These are phyloP conservation scores for Spilarctia lutea DNA, from an alignment of 2,888 invertebrate species.

Conservation along the genomic window DNA sequence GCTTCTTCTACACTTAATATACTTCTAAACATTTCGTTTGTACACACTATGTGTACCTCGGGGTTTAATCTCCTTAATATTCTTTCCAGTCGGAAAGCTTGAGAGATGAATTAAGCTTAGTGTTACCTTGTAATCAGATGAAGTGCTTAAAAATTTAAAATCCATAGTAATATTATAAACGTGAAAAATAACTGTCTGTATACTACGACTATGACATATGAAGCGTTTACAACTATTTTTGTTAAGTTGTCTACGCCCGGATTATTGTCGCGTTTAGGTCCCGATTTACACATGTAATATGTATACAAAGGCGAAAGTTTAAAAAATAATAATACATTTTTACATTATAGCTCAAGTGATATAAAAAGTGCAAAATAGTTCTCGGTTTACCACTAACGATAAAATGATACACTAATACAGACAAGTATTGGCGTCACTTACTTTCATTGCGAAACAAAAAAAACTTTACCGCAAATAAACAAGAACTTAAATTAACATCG, in stretches of 20 bases:
- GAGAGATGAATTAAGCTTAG: too few species aligned
- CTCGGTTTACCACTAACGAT: not conserved
- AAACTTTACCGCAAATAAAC: not conserved
- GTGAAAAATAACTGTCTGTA: too few species aligned
- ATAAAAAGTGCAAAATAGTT: not conserved
- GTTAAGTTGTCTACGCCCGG: not conserved
- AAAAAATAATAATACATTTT: not conserved
- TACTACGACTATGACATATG: too few species aligned
- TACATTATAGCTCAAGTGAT: not conserved
- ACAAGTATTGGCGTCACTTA: not conserved
- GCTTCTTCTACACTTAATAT: too few species aligned
- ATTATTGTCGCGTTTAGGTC: not conserved
- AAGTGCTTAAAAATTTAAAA: not conserved
- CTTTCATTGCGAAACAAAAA: not conserved
- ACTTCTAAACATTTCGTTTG: too few species aligned
- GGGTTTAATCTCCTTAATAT: not conserved
- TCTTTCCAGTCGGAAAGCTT: not conserved
- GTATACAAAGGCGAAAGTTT: not conserved
- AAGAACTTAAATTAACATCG: not conserved
- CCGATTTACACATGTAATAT: not conserved
- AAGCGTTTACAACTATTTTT: not conserved
- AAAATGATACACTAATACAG: not conserved
- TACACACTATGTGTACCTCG: not conserved
- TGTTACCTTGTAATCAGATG: not conserved
- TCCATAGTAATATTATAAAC: too few species aligned